A percentile compares a stretch with the other conserved stretches of the same genome.
Conservation (phyloP, 2,888 invertebrate species). For the Cantharis rufa region DNA sequence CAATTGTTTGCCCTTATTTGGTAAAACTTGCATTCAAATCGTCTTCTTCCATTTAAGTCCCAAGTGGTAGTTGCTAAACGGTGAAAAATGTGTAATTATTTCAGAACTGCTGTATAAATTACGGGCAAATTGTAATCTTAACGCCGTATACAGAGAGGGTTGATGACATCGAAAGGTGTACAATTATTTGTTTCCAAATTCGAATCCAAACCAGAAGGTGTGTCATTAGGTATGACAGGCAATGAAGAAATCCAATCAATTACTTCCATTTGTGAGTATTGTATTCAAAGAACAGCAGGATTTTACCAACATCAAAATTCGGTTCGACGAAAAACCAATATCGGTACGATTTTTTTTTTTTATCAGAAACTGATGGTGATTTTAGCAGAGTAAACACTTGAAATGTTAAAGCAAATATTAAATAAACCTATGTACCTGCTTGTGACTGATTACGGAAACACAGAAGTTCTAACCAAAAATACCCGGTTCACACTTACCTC, state of each 20-base stretch:
- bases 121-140: neutral
- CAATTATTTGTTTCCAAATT: neutral
- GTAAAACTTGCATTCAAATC: neutral
- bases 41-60: neutral
- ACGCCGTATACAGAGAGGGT: neutral
- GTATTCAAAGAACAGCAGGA: no score
- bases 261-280: no score
- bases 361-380: neutral
- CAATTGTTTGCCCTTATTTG: neutral
- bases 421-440: neutral
- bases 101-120: neutral
- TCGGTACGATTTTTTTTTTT: neutral
- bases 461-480: neutral
- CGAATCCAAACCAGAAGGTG: neutral
- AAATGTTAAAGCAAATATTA: neutral
- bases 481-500: neutral
- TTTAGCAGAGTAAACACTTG: neutral
- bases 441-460: neutral
- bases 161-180: neutral
- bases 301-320: neutral
- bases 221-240: neutral
- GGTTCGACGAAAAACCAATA: neutral
- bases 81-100: neutral
- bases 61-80: neutral
- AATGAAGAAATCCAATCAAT: neutral